phyloP scores from a whole-genome alignment of 2,797 vertebrate species.

The Sebastes miniatus region DNA sequence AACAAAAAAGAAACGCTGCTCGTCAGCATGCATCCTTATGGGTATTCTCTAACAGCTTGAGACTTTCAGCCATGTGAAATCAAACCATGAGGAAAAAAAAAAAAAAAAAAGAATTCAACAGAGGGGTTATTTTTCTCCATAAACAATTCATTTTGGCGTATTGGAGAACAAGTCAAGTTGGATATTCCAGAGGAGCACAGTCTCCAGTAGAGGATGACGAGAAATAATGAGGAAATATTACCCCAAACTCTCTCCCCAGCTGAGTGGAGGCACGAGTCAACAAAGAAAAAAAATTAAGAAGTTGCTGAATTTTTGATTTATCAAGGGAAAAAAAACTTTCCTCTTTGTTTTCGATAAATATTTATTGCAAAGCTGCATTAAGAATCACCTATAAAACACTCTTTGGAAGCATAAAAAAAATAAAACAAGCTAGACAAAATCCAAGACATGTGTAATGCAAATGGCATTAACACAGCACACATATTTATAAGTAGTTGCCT shows the following conservation, averaged over 20 bases:
- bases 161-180: constrained; percentile 78
- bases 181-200: constrained; percentile 74
- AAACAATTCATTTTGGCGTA: constrained; percentile 79
- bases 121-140: constrained; percentile 81
- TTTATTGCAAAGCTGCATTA: constrained; percentile 72
- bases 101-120: constrained; percentile 51
- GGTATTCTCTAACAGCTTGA: constrained; percentile 48
- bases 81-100: constrained; percentile 52
- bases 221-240: constrained; percentile 85
- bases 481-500: constrained; percentile 52
- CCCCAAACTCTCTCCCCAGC: constrained; percentile 73
- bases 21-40: constrained; percentile 26
- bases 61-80: constrained; percentile 60
- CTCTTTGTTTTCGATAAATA: constrained; percentile 69
- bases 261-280: constrained; percentile 71
- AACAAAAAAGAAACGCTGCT: constrained; percentile 34
- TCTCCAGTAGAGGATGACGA: constrained; percentile 78
- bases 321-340: constrained; percentile 72
- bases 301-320: constrained; percentile 72
- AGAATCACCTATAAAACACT: constrained; percentile 70
- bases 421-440: constrained; percentile 58
- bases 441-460: constrained; percentile 58
- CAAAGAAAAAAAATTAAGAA: constrained; percentile 70
- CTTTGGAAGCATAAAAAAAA: constrained; percentile 55
- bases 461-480: constrained; percentile 57